Evolutionary conservation across 2,797 vertebrate genomes (phyloP).

Genomic region (Paratrypauchen microcephalus): DNA sequence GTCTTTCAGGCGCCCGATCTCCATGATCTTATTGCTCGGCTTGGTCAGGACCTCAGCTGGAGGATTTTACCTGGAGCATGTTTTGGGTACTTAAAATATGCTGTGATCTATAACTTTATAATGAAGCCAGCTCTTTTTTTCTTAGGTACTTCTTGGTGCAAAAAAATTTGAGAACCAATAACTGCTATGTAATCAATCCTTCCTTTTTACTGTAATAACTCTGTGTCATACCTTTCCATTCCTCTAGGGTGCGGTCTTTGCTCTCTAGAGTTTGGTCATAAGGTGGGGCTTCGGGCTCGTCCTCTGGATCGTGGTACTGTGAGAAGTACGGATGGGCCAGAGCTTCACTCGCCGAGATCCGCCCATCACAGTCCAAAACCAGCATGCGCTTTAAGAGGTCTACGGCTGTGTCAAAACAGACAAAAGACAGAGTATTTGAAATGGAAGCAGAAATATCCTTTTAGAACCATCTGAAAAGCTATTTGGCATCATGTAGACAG

Average conservation of each 20-base stretch:
- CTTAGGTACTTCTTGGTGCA: no score
- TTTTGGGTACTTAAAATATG: constrained; percentile 13
- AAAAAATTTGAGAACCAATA: not conserved
- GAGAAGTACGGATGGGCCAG: constrained; percentile 93
- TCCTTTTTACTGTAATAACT: not conserved
- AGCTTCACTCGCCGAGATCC: constrained; percentile 90
- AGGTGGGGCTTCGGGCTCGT: constrained; percentile 89
- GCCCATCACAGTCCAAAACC: constrained; percentile 93
- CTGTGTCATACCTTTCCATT: constrained; percentile 91
- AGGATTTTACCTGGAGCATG: no score
- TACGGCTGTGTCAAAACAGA: constrained; percentile 76
- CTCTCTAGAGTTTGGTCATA: constrained; percentile 94
- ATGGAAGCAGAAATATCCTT: not conserved
- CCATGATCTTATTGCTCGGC: no score
- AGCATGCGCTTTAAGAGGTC: constrained; percentile 95
- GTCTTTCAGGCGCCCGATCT: no score
- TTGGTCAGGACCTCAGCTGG: no score
- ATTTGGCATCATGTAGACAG: constrained; percentile 7
- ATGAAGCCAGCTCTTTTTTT: constrained; percentile 12
- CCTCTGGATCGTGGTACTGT: constrained; percentile 95
- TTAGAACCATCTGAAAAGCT: constrained; percentile 5
- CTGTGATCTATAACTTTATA: not conserved
- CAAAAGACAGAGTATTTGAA: not conserved
- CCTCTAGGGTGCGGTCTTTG: constrained; percentile 90
- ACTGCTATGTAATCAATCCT: not conserved